A percentile compares a stretch with the other conserved stretches of the same genome.
Conservation (phyloP, 2,888 invertebrate species). For the Hecatera dysodea region DNA sequence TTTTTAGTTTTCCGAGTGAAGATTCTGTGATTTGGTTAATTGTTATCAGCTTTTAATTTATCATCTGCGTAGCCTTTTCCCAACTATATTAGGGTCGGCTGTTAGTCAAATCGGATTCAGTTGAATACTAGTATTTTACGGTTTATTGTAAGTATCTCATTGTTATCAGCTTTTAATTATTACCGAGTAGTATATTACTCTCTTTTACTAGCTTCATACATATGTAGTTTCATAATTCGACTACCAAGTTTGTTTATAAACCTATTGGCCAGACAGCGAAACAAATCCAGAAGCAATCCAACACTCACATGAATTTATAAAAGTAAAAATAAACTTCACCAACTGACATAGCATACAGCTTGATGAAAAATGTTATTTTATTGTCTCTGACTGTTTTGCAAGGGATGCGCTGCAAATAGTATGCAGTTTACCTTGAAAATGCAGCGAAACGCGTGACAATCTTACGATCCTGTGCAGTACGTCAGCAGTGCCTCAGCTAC, state of each 20-base stretch:
- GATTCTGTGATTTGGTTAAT: constrained; percentile 18
- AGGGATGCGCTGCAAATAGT: constrained; percentile 41
- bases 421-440: constrained; percentile 37
- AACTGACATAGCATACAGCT: constrained; percentile 47
- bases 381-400: constrained; percentile 43
- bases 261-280: constrained; percentile 19
- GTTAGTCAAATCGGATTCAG: too few relatives aligned
- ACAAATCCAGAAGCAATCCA: constrained; percentile 40
- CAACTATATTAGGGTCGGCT: too few relatives aligned
- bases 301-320: constrained; percentile 49
- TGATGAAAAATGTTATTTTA: constrained; percentile 53
- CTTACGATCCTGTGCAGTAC: constrained; percentile 41
- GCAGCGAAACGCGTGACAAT: constrained; percentile 34
- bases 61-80: too few relatives aligned
- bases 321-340: constrained; percentile 47
- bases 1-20: constrained; percentile 39
- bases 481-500: constrained; percentile 55
- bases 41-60: constrained; percentile 13
- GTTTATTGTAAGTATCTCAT: too few relatives aligned
- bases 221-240: neutral
- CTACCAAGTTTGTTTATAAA: constrained; percentile 3
- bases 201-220: too few relatives aligned
- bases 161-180: too few relatives aligned
- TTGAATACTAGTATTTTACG: too few relatives aligned
- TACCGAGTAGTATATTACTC: too few relatives aligned